phyloP scores from a whole-genome alignment of 2,797 vertebrate species.

The Myioborus melanocephalus region DNA sequence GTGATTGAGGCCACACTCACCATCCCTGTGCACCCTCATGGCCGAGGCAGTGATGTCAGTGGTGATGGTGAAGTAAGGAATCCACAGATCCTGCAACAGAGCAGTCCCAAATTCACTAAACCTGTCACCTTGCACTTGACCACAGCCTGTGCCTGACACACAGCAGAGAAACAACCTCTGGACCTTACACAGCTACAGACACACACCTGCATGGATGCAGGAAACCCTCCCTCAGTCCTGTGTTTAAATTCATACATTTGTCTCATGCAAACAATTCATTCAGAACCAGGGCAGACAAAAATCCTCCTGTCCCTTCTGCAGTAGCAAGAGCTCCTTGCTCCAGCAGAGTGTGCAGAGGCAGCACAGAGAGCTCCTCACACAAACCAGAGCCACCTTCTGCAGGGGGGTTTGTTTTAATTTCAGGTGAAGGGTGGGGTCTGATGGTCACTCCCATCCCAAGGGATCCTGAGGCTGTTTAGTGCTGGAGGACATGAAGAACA shows the following conservation, averaged over 20 bases:
- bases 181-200: not conserved
- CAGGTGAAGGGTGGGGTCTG: not conserved
- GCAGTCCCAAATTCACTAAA: not conserved
- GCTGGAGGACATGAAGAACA: not conserved
- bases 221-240: not conserved
- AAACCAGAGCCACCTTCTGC: not conserved
- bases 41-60: constrained; percentile 92
- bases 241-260: not conserved
- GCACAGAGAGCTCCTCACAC: not conserved
- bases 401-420: not conserved
- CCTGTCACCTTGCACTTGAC: not conserved
- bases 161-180: not conserved
- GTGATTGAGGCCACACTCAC: constrained; percentile 65
- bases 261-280: not conserved
- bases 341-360: not conserved
- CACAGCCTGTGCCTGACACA: not conserved
- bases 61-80: constrained; percentile 91
- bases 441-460: not conserved
- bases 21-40: constrained; percentile 91
- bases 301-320: not conserved
- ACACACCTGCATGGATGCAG: not conserved
- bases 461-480: not conserved
- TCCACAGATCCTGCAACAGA: constrained; percentile 87
- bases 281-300: not conserved
- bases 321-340: not conserved